Conservation (phyloP, 2,113 vertebrate genomes). For the Rhegmatorhina hoffmannsi region DNA sequence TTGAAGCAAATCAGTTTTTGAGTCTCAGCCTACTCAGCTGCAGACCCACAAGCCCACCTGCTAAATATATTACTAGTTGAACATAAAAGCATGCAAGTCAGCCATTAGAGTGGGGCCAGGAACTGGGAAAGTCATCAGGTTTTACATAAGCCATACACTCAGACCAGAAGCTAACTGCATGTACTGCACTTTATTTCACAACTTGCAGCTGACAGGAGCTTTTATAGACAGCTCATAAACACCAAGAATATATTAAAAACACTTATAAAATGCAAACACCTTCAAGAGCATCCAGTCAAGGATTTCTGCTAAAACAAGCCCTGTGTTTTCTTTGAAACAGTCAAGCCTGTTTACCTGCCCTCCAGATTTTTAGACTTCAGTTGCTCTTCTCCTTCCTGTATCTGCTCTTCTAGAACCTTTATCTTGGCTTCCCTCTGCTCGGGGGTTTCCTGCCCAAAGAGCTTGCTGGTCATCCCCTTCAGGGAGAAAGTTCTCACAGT, state of each 20-base stretch:
- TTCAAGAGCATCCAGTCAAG: constrained; percentile 40
- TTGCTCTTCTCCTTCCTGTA: constrained; percentile 87
- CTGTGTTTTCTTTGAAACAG: constrained; percentile 25
- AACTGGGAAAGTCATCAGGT: constrained; percentile 65
- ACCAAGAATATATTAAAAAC: constrained; percentile 68
- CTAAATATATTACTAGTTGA: constrained; percentile 53
- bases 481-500: constrained; percentile 92
- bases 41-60: constrained; percentile 49
- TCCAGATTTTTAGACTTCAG: constrained; percentile 88
- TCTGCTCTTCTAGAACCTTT: constrained; percentile 90
- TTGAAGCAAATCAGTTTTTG: constrained; percentile 36
- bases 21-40: constrained; percentile 19
- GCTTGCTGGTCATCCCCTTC: constrained; percentile 95
- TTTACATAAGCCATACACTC: constrained; percentile 49
- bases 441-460: constrained; percentile 93
- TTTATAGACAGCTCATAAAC: constrained; percentile 72
- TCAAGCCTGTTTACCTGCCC: constrained; percentile 81
- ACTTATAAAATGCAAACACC: constrained; percentile 60
- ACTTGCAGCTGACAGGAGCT: constrained; percentile 65
- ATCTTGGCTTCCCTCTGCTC: constrained; percentile 92
- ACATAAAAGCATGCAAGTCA: constrained; percentile 45
- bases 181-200: constrained; percentile 66
- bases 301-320: neutral
- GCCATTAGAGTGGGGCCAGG: constrained; percentile 38
- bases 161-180: constrained; percentile 56